These are phyloP conservation scores for Andrena praecox DNA, from an alignment of 2,888 invertebrate genomes.

Conservation along the genomic window DNA sequence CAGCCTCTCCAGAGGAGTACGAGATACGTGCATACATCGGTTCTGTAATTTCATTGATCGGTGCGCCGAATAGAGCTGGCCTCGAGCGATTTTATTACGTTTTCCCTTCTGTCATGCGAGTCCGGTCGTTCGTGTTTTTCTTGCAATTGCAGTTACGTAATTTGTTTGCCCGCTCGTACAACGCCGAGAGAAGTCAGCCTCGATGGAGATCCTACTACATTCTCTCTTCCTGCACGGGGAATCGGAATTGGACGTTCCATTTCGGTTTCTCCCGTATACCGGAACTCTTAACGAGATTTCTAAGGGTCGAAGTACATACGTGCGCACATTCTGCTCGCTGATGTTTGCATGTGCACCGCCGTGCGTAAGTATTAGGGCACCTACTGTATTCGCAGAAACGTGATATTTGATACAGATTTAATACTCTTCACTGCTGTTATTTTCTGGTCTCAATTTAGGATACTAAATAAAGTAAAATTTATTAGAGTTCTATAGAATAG, in stretches of 20 bases:
- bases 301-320: neutral
- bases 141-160: constrained; percentile 53
- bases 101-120: constrained; percentile 42
- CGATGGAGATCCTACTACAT: constrained; percentile 2
- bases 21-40: constrained; percentile 25
- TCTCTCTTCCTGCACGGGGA: neutral
- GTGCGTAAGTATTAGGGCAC: too few species aligned
- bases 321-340: neutral
- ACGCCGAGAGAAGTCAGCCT: neutral
- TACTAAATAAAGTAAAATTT: too few species aligned
- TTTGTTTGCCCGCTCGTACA: constrained; percentile 26
- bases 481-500: too few species aligned
- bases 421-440: too few species aligned
- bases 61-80: constrained; percentile 39
- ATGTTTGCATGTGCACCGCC: neutral
- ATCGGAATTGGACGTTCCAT: constrained; percentile 12
- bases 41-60: constrained; percentile 60
- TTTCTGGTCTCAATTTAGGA: too few species aligned
- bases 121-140: constrained; percentile 42
- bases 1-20: neutral
- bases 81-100: constrained; percentile 54
- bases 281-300: neutral
- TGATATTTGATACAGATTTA: too few species aligned
- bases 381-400: too few species aligned
- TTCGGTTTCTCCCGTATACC: neutral